Conservation (phyloP, 2,888 invertebrate species). For the Acleris holmiana region DNA sequence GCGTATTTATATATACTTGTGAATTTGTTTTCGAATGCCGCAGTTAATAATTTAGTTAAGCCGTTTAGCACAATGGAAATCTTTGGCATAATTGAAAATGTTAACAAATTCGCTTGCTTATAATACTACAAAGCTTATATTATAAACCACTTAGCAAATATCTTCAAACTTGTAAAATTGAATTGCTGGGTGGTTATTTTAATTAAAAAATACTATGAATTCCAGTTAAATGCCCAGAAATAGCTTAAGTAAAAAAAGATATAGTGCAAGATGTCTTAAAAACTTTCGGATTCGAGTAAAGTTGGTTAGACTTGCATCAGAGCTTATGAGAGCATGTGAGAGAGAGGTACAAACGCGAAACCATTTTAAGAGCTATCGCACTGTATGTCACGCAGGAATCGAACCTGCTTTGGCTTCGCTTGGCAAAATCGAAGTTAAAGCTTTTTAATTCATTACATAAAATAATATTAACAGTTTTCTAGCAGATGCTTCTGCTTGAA, state of each 20-base stretch:
- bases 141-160: constrained; percentile 9
- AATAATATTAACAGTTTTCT: background rate
- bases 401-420: constrained; percentile 24
- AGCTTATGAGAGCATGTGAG: too few species aligned
- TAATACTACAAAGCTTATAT: constrained; percentile 5
- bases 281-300: too few species aligned
- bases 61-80: constrained; percentile 27
- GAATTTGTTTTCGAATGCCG: constrained; percentile 12
- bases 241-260: too few species aligned
- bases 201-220: background rate
- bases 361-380: too few species aligned
- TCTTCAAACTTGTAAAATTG: background rate
- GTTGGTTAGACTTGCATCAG: too few species aligned
- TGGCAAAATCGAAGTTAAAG: constrained; percentile 11
- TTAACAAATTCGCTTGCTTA: constrained; percentile 34
- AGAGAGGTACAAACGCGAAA: too few species aligned
- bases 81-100: constrained; percentile 4
- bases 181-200: background rate
- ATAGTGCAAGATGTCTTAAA: too few species aligned
- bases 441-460: constrained; percentile 2
- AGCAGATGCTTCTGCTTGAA: constrained; percentile 9
- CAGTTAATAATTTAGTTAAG: constrained; percentile 27
- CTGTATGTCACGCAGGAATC: constrained; percentile 12
- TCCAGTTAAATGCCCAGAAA: constrained; percentile 4
- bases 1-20: background rate